These are phyloP conservation scores for Chironomus striatipennis DNA, from an alignment of 1,140 invertebrate species.

Conservation along the genomic window DNA sequence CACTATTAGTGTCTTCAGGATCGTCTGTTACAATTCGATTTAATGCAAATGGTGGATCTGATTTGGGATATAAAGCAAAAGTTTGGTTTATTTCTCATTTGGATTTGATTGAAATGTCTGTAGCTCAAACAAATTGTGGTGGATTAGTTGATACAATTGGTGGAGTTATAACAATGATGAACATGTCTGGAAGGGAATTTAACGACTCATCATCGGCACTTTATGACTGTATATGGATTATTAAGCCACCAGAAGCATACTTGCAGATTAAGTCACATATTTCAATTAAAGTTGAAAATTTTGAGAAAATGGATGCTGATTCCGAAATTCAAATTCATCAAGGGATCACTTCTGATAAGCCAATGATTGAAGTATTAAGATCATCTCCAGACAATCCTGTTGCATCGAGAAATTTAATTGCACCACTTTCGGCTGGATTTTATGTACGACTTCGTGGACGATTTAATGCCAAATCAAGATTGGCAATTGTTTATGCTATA, in stretches of 20 bases:
- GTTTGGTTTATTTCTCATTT: slow-evolving; percentile 54
- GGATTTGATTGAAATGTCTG: slow-evolving; percentile 40
- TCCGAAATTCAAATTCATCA: slow-evolving; percentile 54
- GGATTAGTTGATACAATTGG: slow-evolving; percentile 63
- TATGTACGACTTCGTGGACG: slow-evolving; percentile 58
- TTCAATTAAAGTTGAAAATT: slow-evolving; percentile 55
- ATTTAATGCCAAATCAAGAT: slow-evolving; percentile 51
- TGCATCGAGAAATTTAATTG: slow-evolving; percentile 50
- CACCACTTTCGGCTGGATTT: slow-evolving; percentile 54
- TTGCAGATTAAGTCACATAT: slow-evolving; percentile 61
- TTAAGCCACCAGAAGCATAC: slow-evolving; percentile 54
- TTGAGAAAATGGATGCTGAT: slow-evolving; percentile 53
- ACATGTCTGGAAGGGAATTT: slow-evolving; percentile 48
- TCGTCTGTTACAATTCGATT: slow-evolving; percentile 56
- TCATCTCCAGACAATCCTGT: slow-evolving; percentile 43
- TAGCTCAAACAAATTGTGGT: slow-evolving; percentile 48
- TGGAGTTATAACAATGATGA: slow-evolving; percentile 69
- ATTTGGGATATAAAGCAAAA: slow-evolving; percentile 57
- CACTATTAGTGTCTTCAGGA: slow-evolving; percentile 55
- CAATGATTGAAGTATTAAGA: slow-evolving; percentile 48
- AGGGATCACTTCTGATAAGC: slow-evolving; percentile 56
- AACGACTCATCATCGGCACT: slow-evolving; percentile 44
- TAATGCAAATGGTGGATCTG: slow-evolving; percentile 60
- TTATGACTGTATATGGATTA: slow-evolving; percentile 67
- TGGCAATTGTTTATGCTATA: slow-evolving; percentile 62